Conservation (phyloP, 1,140 invertebrate species). For the Paraescarpia echinospica region DNA sequence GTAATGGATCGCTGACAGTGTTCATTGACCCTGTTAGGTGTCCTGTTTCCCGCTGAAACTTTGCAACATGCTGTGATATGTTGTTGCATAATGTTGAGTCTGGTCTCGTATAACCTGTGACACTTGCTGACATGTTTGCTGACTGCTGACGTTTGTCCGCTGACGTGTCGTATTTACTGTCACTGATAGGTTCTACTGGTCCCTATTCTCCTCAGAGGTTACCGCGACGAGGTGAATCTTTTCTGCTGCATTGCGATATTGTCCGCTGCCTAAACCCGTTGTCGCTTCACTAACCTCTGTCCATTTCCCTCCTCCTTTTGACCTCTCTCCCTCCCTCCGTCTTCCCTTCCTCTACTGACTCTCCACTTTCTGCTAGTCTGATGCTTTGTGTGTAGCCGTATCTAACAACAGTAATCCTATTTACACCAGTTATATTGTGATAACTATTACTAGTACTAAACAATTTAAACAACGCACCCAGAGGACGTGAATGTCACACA, state of each 20-base stretch:
- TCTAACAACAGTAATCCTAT: neutral
- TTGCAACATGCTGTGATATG: neutral
- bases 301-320: neutral
- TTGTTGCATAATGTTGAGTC: neutral
- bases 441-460: neutral
- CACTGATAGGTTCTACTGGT: slow-evolving; percentile 18
- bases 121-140: neutral
- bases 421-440: neutral
- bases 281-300: slow-evolving; percentile 3
- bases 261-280: neutral
- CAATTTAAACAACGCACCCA: neutral
- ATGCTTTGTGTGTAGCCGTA: neutral
- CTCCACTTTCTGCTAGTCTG: neutral
- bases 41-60: neutral
- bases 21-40: neutral
- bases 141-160: neutral
- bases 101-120: too few species aligned
- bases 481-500: neutral
- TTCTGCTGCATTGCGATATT: neutral
- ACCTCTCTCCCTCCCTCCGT: neutral
- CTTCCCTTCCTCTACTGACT: neutral
- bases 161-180: neutral
- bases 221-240: neutral
- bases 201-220: slow-evolving; percentile 21
- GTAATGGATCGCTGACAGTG: neutral